Conservation (phyloP, 1,140 invertebrate genomes). For the Sitophilus oryzae region DNA sequence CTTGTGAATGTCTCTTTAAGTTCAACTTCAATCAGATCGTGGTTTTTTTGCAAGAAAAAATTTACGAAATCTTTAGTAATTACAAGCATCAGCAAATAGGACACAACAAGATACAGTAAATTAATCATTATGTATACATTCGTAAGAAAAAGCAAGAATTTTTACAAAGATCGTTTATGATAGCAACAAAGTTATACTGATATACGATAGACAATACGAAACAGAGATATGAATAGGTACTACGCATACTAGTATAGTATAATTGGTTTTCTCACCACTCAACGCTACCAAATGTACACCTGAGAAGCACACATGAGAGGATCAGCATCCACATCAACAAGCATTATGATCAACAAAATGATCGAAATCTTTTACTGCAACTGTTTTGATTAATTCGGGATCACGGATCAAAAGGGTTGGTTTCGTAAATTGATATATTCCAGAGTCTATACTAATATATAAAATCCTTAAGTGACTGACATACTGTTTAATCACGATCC, state of each 20-base stretch:
- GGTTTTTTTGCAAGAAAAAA: conserved; percentile 32
- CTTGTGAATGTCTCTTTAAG: conserved; percentile 24
- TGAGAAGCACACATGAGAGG: no score
- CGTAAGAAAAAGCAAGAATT: no score
- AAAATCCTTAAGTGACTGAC: no score
- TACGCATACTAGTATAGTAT: no score
- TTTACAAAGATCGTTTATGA: not conserved
- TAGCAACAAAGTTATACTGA: not conserved
- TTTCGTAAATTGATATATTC: conserved; percentile 46
- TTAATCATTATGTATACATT: not conserved
- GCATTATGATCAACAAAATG: conserved; percentile 40
- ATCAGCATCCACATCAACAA: conserved; percentile 42
- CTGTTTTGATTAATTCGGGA: conserved; percentile 46
- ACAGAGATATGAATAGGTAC: no score
- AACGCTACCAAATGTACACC: conserved; percentile 16
- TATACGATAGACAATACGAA: not conserved
- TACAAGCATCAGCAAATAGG: not conserved
- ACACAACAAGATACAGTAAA: not conserved
- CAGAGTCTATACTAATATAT: no score
- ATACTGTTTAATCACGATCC: no score
- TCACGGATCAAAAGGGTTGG: conserved; percentile 52
- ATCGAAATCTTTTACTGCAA: conserved; percentile 45
- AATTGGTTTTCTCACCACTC: conserved; percentile 15
- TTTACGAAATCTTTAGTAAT: conserved; percentile 32
- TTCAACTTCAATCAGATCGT: conserved; percentile 29